Evolutionary conservation across 2,797 vertebrate species (phyloP).

Genomic region (Coilia nasus): DNA sequence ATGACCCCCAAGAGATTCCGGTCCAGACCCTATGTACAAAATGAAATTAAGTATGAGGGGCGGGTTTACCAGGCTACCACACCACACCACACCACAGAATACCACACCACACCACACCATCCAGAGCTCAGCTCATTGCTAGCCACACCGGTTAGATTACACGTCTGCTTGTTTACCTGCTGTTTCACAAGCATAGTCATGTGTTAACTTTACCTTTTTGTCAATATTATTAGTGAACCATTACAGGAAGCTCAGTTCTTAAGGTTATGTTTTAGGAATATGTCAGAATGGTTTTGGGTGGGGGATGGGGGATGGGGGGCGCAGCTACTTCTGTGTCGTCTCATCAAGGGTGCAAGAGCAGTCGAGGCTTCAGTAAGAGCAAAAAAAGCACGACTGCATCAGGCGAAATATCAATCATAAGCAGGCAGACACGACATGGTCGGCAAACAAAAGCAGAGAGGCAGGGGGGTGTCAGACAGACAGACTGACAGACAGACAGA

Average conservation of each 20-base stretch:
- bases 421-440: slow-evolving; percentile 53
- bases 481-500: slow-evolving; percentile 31
- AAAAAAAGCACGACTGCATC: neutral
- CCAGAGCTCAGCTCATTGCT: too few relatives aligned
- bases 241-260: neutral
- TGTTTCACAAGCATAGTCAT: neutral
- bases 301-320: too few relatives aligned
- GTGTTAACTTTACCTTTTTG: neutral
- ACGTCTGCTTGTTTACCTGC: neutral
- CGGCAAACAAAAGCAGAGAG: slow-evolving; percentile 45
- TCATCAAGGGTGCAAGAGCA: neutral
- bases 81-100: too few relatives aligned
- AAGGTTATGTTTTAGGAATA: neutral
- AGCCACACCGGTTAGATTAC: neutral
- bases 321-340: too few relatives aligned
- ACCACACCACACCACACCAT: too few relatives aligned
- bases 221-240: neutral
- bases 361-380: slow-evolving; percentile 6
- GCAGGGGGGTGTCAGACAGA: slow-evolving; percentile 42
- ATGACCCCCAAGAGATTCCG: too few relatives aligned
- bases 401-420: neutral
- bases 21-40: too few relatives aligned
- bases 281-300: neutral
- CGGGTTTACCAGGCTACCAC: too few relatives aligned
- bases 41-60: too few relatives aligned